Conservation (phyloP, 1,140 invertebrate genomes). For the Oscheius sp. region DNA sequence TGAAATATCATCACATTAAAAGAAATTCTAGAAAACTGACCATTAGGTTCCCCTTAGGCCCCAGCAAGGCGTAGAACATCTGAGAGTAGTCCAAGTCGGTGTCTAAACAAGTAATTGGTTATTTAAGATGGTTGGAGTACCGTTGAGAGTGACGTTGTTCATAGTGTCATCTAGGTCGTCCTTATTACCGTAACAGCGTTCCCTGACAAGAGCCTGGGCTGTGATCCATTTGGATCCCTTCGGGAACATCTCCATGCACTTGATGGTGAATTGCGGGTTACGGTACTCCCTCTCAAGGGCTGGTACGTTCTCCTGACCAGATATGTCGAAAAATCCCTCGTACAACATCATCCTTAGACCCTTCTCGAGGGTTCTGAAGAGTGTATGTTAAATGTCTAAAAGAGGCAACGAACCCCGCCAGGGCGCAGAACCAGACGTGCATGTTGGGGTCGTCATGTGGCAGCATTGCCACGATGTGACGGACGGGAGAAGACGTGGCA, state of each 20-base stretch:
- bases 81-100: background rate
- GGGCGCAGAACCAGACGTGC: background rate
- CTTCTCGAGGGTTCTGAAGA: background rate
- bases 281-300: background rate
- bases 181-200: background rate
- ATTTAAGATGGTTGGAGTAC: background rate
- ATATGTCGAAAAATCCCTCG: background rate
- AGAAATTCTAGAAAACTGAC: background rate
- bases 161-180: background rate
- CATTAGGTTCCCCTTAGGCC: background rate
- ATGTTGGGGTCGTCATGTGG: conserved; percentile 4
- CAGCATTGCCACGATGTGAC: background rate
- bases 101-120: background rate
- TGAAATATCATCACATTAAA: background rate
- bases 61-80: background rate
- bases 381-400: background rate
- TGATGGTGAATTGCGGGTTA: too few relatives aligned
- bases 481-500: background rate
- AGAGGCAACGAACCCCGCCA: background rate
- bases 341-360: background rate
- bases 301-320: background rate
- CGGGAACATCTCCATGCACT: too few relatives aligned
- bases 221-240: background rate
- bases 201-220: background rate
- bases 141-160: background rate